These are phyloP conservation scores for Aphaenogaster ashmeadi DNA, from an alignment of 1,140 invertebrate species.

Conservation along the genomic window DNA sequence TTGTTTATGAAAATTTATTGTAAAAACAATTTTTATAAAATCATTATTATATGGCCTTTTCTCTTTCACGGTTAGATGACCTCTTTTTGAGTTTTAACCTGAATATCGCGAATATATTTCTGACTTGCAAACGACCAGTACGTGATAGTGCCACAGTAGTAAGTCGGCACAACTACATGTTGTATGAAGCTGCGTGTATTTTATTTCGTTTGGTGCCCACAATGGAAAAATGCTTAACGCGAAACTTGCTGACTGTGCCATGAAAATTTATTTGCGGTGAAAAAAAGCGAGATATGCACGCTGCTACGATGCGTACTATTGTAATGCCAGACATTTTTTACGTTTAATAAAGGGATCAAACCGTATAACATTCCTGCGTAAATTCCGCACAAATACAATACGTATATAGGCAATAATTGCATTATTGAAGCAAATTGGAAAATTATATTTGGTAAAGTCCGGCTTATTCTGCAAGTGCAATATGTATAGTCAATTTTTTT, in stretches of 20 bases:
- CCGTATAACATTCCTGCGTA: background rate
- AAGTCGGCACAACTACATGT: slow-evolving; percentile 17
- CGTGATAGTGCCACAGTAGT: background rate
- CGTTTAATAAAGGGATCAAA: slow-evolving; percentile 38
- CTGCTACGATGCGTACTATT: slow-evolving; percentile 1
- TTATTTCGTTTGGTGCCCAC: slow-evolving; percentile 38
- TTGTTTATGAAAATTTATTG: background rate
- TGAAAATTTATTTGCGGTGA: slow-evolving; percentile 47
- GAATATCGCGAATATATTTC: background rate
- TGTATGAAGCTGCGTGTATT: slow-evolving; percentile 37
- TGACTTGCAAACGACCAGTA: slow-evolving; percentile 19
- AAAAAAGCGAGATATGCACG: slow-evolving; percentile 5
- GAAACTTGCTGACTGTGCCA: slow-evolving; percentile 33
- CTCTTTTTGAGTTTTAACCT: background rate
- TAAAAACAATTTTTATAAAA: slow-evolving; percentile 20
- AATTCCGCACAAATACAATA: background rate
- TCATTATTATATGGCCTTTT: background rate
- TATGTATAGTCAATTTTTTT: background rate
- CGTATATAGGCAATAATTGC: background rate
- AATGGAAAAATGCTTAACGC: slow-evolving; percentile 53
- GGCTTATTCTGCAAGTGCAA: background rate
- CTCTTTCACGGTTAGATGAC: background rate
- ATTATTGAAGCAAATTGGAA: slow-evolving; percentile 45
- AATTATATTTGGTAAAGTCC: slow-evolving; percentile 20
- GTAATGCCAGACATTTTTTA: slow-evolving; percentile 17